A percentile compares a stretch with the other conserved stretches of the same genome.
phyloP scores from a whole-genome alignment of 2,797 vertebrate species.

The Gambelia wislizenii region DNA sequence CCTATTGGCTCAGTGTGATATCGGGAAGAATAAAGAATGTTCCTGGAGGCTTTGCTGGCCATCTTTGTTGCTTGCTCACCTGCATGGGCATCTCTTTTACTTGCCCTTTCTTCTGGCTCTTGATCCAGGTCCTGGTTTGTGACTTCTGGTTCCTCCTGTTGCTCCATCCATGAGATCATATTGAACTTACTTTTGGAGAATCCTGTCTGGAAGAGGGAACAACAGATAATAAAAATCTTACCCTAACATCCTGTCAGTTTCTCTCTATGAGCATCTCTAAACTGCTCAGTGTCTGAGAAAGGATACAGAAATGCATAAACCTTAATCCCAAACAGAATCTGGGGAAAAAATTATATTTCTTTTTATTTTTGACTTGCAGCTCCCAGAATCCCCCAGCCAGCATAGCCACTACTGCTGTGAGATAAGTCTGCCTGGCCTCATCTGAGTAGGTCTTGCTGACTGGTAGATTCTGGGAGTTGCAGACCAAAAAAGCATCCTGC shows the following conservation, averaged over 20 bases:
- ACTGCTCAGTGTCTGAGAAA: rapidly evolving
- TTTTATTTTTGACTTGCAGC: not conserved
- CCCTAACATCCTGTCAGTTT: not conserved
- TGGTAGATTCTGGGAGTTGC: too few species aligned
- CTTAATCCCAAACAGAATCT: not conserved
- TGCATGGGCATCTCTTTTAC: not conserved
- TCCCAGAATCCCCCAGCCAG: not conserved
- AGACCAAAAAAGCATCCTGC: too few species aligned
- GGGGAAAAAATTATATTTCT: too few species aligned
- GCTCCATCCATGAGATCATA: slow-evolving; percentile 33
- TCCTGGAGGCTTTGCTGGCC: not conserved
- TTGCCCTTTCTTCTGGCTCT: not conserved
- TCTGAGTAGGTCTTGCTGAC: too few species aligned
- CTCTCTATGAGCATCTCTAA: not conserved
- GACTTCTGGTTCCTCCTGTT: not conserved
- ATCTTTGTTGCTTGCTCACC: not conserved
- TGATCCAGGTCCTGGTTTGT: not conserved
- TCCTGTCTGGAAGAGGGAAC: not conserved
- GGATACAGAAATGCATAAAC: not conserved
- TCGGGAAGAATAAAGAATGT: not conserved
- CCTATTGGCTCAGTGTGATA: not conserved
- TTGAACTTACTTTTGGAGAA: not conserved
- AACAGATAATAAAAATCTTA: not conserved
- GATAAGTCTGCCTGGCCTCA: too few species aligned
- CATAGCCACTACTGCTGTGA: too few species aligned